Conservation (phyloP, 2,888 invertebrate species). For the Yponomeuta evonymella region DNA sequence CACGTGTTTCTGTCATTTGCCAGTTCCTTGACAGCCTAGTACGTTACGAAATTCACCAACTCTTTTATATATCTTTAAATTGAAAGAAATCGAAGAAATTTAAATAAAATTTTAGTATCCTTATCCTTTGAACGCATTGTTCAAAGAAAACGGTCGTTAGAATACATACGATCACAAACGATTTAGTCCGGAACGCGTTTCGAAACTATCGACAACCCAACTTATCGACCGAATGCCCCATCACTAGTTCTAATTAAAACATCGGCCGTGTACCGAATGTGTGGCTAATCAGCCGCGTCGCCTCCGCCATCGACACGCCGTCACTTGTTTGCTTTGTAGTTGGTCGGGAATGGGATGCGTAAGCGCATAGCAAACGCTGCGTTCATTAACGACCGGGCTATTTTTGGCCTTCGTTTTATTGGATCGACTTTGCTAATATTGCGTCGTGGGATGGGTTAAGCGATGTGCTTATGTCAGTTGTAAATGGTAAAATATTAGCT, state of each 20-base stretch:
- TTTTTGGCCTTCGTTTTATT: constrained; percentile 14
- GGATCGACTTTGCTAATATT: neutral
- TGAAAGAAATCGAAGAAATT: no score
- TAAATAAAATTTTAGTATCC: no score
- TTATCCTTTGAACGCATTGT: no score
- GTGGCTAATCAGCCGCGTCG: constrained; percentile 68
- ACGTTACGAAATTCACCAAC: no score
- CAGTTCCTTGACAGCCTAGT: no score
- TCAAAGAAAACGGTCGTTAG: no score
- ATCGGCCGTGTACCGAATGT: constrained; percentile 70
- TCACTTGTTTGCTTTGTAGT: constrained; percentile 58
- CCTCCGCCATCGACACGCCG: constrained; percentile 33
- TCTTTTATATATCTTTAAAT: no score
- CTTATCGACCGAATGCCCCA: constrained; percentile 25
- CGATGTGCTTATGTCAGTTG: neutral
- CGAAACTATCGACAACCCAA: neutral
- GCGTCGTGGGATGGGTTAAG: neutral
- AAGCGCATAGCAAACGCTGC: constrained; percentile 28
- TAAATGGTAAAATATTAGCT: no score
- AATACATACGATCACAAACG: neutral
- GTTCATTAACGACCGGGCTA: constrained; percentile 21
- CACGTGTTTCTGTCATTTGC: no score
- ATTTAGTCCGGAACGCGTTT: neutral
- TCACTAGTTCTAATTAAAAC: constrained; percentile 70
- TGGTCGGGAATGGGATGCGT: constrained; percentile 36